Evolutionary conservation across 1,140 invertebrate species (phyloP), one percentile per base, ranked within the genome.

Genomic region (Hypsibius dujardini): DNA sequence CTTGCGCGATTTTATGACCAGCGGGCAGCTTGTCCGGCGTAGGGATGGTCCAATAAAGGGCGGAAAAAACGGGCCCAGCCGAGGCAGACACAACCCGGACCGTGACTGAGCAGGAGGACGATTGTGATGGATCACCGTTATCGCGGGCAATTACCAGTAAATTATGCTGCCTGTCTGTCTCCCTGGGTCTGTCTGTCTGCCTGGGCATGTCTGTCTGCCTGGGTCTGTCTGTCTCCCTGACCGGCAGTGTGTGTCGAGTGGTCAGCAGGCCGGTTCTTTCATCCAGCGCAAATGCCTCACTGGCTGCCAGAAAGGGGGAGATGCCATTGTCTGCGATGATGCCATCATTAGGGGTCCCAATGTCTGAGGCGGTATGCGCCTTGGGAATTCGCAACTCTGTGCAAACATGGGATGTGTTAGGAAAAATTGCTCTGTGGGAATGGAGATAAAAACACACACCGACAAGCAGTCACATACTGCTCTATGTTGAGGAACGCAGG

Each of bases 321-420:
- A 7, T 56, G 50, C 50, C 7, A 12, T n/a, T 56, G 7, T n/a
- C 7, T 56, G 7, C 50, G 50, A n/a, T 92, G 28, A 28, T 28
- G 28, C 28, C 28, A 28, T 28, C 28, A 28, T 28, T 28, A 28
- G 28, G 28, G 28, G 28, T 28, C 28, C 28, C 28, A 28, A 28
- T 28, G 28, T 28, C 28, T 28, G 28, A 28, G 28, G 28, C 28
- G 28, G 28, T 28, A 28, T 28, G 28, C 28, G 28, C 28, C 28
- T 28, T 28, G 28, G 28, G 28, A 28, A 28, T 28, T 28, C 28
- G 28, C 28, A 28, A 28, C 28, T 28, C 28, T 28, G 28, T 28
- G 28, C 28, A 28, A 28, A 28, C 28, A 28, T 28, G 28, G 28
- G 28, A 28, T 28, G 28, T 28, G 28, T 28, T 28, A 28, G 28